A percentile compares a stretch with the other conserved stretches of the same genome.
Conservation (phyloP, 2,113 vertebrate species). For the Oreotrochilus melanogaster region DNA sequence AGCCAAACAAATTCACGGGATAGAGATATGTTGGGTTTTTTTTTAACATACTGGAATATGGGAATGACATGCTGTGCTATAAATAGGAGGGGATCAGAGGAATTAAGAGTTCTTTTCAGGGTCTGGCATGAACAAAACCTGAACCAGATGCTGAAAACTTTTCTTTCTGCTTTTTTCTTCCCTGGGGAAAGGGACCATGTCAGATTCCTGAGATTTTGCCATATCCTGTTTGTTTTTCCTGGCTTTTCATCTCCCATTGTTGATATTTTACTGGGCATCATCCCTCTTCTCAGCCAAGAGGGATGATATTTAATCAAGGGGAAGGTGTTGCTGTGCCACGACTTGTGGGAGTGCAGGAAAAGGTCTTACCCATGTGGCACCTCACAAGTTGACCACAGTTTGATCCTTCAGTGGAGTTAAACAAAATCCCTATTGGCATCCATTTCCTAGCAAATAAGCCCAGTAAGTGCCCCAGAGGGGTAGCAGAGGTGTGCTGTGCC, state of each 20-base stretch:
- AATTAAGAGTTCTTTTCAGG: constrained; percentile 27
- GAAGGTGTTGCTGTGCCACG: neutral
- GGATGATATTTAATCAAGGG: neutral
- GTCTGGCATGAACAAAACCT: constrained; percentile 55
- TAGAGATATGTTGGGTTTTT: neutral
- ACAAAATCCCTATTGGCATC: neutral
- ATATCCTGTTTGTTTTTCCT: constrained; percentile 51
- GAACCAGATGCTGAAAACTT: constrained; percentile 69
- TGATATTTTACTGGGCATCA: neutral
- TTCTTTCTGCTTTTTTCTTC: constrained; percentile 44
- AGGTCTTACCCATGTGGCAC: neutral
- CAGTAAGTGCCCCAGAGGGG: neutral
- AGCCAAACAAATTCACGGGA: constrained; percentile 1
- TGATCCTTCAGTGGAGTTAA: neutral
- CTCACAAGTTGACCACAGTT: neutral
- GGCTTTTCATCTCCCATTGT: constrained; percentile 21
- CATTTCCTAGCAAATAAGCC: neutral
- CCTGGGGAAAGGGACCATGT: constrained; percentile 36
- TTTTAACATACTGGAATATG: constrained; percentile 45
- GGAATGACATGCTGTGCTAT: constrained; percentile 47
- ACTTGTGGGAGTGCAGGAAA: neutral
- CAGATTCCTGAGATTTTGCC: constrained; percentile 67
- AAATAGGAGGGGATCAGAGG: constrained; percentile 63
- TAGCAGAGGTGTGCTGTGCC: neutral
- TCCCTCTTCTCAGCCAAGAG: neutral